Evolutionary conservation across 2,888 invertebrate genomes (phyloP), one percentile per base, ranked within the genome.

Genomic region (Metallyticus violacea): DNA sequence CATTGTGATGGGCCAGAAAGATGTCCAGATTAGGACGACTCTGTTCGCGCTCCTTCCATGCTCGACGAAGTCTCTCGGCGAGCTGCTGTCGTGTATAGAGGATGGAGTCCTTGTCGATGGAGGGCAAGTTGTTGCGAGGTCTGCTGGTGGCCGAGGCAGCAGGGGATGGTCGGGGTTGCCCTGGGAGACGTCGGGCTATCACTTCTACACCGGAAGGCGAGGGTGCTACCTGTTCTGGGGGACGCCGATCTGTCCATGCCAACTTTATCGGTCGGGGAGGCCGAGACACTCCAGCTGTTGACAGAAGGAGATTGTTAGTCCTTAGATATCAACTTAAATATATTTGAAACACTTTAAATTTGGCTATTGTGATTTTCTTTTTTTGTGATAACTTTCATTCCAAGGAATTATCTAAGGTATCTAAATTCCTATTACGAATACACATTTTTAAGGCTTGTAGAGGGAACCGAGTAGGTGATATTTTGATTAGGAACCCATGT

Each of bases 1-100:
- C 76, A 29, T 25, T 91, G 26, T 92, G 93, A 88, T 93, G 93
- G 0, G 94, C 93, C 85, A 95, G 90, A 89, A 94, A 94, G 88
- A 95, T 95, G 81, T 88, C 86, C 62, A 88, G 79, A 28, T 86
- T 88, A 26, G 79, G 82, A 5, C 87, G 84, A 15, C 78, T 85
- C 27, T 85, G 85, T 62, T 86, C 88, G 1, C 92, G 90, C 77
- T 93, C 92, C 86, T 92, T 92, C 93, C 93, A 93, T 0, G 93
- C 93, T 15, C 92, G 91, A 85, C 93, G 90, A 81, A 93, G 89
- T 88, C 93, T 90, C 89, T 93, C 92, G 4, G 92, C 92, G 26
- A 93, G 89, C 88, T 94, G 93, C 89, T 93, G 93, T 79, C 93
- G 90, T 2, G 91, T 86, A 25, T 86, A 86, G 83, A 88, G 79